Conservation (phyloP, 2,888 invertebrate genomes). For the Hetaerina titia region DNA sequence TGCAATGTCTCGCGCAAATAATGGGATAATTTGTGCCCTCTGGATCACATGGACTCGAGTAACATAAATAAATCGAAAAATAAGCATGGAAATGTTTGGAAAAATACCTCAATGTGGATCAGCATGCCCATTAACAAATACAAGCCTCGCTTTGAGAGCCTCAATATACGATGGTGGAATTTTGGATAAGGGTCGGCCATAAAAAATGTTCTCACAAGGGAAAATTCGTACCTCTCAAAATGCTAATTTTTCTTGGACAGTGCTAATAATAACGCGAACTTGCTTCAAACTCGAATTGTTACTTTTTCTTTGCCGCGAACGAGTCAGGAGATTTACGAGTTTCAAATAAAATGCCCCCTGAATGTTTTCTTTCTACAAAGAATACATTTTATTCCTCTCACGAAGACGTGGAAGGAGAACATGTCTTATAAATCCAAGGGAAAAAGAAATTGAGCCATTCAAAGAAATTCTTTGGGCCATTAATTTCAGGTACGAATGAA, state of each 20-base stretch:
- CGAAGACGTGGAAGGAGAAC: not conserved
- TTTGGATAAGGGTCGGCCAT: no score
- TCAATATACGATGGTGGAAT: no score
- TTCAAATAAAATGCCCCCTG: not conserved
- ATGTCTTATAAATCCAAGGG: conserved; percentile 11
- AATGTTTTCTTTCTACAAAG: not conserved
- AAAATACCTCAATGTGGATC: no score
- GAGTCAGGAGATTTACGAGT: not conserved
- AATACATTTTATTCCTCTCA: conserved; percentile 18
- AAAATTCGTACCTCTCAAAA: not conserved
- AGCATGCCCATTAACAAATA: no score
- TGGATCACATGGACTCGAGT: no score
- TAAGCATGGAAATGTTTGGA: no score
- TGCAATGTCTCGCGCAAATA: no score
- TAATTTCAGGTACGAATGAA: conserved; percentile 52
- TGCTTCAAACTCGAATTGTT: not conserved
- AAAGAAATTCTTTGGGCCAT: conserved; percentile 55
- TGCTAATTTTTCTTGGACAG: not conserved
- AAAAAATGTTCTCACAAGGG: not conserved
- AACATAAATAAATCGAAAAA: no score
- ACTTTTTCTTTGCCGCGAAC: not conserved
- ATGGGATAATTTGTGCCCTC: no score
- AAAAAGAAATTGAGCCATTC: conserved; percentile 42
- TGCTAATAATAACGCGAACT: not conserved
- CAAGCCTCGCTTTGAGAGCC: no score